Percentiles rank a stretch among this genome's conserved stretches.
phyloP scores from a whole-genome alignment of 2,113 vertebrate genomes.

The Clarias gariepinus region DNA sequence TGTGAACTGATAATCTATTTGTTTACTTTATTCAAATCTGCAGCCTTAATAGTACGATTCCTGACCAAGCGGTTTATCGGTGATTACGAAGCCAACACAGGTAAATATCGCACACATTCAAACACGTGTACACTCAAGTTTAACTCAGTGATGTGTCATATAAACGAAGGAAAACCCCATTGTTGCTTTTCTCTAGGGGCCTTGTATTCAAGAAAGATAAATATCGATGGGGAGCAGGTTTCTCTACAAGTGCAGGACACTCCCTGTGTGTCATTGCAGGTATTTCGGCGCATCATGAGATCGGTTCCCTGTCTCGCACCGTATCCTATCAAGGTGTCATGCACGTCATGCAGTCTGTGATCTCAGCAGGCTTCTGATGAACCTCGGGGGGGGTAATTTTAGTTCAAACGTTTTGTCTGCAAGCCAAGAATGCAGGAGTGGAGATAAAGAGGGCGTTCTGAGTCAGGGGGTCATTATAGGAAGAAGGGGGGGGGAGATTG shows the following conservation, averaged over 20 bases:
- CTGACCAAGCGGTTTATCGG: conserved; percentile 92
- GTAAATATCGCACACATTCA: conserved; percentile 65
- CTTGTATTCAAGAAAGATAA: conserved; percentile 87
- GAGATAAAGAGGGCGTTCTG: conserved; percentile 47
- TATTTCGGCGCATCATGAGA: conserved; percentile 58
- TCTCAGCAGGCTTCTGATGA: conserved; percentile 50
- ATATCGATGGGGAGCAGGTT: conserved; percentile 86
- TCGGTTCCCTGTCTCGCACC: neutral
- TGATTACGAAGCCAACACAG: conserved; percentile 92
- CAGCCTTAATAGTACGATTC: conserved; percentile 88
- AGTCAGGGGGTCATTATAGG: conserved; percentile 46
- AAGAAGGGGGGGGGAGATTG: neutral
- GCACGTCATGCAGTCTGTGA: conserved; percentile 37
- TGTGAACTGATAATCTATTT: neutral
- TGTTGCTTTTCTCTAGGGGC: conserved; percentile 73
- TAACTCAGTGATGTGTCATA: neutral
- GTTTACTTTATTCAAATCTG: conserved; percentile 42
- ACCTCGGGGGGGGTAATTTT: conserved; percentile 30
- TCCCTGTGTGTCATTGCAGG: conserved; percentile 86
- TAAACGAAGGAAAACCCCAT: neutral
- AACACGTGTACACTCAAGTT: neutral
- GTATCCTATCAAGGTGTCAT: conserved; percentile 26
- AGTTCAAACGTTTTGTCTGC: conserved; percentile 45
- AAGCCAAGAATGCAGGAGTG: conserved; percentile 42
- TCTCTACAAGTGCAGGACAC: conserved; percentile 92